phyloP scores from a whole-genome alignment of 1,140 invertebrate genomes.

The Episyrphus balteatus region DNA sequence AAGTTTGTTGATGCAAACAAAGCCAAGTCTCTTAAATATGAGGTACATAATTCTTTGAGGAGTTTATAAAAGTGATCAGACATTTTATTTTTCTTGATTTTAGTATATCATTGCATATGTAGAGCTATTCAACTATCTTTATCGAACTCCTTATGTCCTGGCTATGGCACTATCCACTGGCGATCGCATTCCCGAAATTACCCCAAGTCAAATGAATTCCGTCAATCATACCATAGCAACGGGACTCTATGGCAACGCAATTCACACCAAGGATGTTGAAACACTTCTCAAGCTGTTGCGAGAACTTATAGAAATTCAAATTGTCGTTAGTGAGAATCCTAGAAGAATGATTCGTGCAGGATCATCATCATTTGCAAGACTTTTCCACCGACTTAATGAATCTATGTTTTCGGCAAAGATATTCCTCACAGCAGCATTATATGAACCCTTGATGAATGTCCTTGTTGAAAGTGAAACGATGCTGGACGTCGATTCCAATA shows the following conservation, averaged over 20 bases:
- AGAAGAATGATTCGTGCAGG: slow-evolving; percentile 70
- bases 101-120: slow-evolving; percentile 66
- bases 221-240: slow-evolving; percentile 62
- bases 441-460: slow-evolving; percentile 84
- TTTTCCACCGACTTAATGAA: slow-evolving; percentile 85
- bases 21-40: slow-evolving; percentile 70
- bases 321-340: slow-evolving; percentile 72
- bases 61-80: no score
- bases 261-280: slow-evolving; percentile 70
- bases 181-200: slow-evolving; percentile 48
- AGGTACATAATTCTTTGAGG: slow-evolving; percentile 38
- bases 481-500: slow-evolving; percentile 85
- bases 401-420: slow-evolving; percentile 82
- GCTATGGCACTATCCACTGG: slow-evolving; percentile 70
- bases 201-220: slow-evolving; percentile 50
- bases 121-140: slow-evolving; percentile 65
- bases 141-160: slow-evolving; percentile 68
- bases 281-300: slow-evolving; percentile 65
- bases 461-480: slow-evolving; percentile 88
- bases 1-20: slow-evolving; percentile 84
- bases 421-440: slow-evolving; percentile 84
- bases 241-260: slow-evolving; percentile 73
- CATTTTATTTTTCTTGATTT: slow-evolving; percentile 16
- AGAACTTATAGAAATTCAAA: slow-evolving; percentile 72
- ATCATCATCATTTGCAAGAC: slow-evolving; percentile 76